These are phyloP conservation scores for Myzus persicae DNA, from an alignment of 1,140 invertebrate species.

Conservation along the genomic window DNA sequence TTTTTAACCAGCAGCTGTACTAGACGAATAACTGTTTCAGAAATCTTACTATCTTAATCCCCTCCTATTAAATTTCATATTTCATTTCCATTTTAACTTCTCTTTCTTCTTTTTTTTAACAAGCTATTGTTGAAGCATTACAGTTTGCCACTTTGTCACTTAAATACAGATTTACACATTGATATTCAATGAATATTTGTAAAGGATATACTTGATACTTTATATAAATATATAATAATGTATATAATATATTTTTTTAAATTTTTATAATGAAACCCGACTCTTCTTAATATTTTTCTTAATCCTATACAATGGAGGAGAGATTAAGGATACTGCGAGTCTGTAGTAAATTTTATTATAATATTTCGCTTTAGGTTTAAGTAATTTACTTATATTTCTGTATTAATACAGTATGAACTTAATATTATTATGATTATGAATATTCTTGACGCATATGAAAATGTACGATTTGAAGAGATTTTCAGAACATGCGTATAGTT, in stretches of 20 bases:
- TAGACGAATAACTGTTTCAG: background rate
- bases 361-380: background rate
- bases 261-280: background rate
- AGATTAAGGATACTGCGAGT: background rate
- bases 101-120: background rate
- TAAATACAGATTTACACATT: background rate
- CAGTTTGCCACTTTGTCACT: background rate
- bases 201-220: background rate
- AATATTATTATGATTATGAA: background rate
- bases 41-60: background rate
- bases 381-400: background rate
- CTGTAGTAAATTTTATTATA: background rate
- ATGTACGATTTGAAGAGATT: background rate
- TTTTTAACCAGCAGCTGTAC: background rate
- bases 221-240: background rate
- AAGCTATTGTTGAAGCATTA: background rate
- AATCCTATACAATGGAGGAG: background rate
- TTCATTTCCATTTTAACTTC: background rate
- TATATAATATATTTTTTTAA: background rate
- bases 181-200: background rate
- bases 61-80: background rate
- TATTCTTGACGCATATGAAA: background rate
- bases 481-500: background rate
- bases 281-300: background rate
- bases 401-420: background rate